Evolutionary conservation across 2,888 invertebrate species (phyloP), one percentile per base, ranked within the genome.

Genomic region (Petrolisthes cinctipes): DNA sequence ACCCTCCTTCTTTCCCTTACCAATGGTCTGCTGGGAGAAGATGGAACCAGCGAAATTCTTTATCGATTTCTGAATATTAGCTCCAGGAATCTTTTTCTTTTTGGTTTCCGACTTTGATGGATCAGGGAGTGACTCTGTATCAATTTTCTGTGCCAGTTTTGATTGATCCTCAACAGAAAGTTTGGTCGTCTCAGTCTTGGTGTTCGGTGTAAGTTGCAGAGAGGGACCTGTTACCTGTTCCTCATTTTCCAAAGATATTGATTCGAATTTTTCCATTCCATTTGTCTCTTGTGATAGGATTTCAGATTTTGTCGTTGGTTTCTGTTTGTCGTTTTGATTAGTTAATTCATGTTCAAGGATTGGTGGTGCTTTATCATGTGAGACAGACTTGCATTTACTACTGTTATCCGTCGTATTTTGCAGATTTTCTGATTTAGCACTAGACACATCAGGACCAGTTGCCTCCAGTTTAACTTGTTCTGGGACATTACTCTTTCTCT

Each of bases 21-120:
- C 56, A 20, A 61, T 81, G 14, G 56, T 17, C 61, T 85, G 82
- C 53, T 76, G 88, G 6, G 85, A 81, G 53, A 90, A 90, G 4
- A 90, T 23, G 23, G 88, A 88, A 4, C 86, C 90, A 66, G 90
- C 88, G 57, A 90, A 90, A n/a, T 80, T 85, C 57, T 88, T 90
- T n/a, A 90, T 88, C 9, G 90, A 88, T 76, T 90, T 86, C 6
- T 83, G 85, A 57, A 90, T 83, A 57, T 51, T 79, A 5, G 82
- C 57, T 57, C 82, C 88, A 6, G 88, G 57, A 20, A 88, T 78
- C 37, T 88, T 88, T 20, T 51, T 83, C 56, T 84, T 88, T 61
- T 82, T 88, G 66, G 79, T 57, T 51, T 88, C 82, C n/a, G 57
- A 73, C 7, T 78, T 83, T 75, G 23, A 57, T 54, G 17, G 14